Base-by-base conservation (phyloP, 64 coral and sea anemone species). In the Hydrozoanthus tunicans region DNA sequence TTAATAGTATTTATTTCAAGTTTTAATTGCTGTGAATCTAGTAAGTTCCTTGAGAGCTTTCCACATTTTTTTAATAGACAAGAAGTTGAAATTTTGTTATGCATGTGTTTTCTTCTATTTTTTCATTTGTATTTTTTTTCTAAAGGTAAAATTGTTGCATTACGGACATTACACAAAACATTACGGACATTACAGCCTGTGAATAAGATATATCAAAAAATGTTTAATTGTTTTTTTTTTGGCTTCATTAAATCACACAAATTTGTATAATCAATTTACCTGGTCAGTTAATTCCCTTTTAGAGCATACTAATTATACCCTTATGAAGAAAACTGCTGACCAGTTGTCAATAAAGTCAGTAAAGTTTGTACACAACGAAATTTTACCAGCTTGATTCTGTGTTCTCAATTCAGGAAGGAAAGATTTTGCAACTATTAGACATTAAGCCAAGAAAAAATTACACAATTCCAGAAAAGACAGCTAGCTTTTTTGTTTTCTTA, bases 161-260 rank as follows among this genome's bases (percentile, higher is more conserved):
- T 43, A 20, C 20, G 20, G 20, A 20, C 20, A 20, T 20, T 20
- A 85, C 64, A 89, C 63, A 70, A 89, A 76, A 76, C 56, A 65
- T 88, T 88, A 88, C 84, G 53, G 73, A 90, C 86, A 90, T 90
- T 90, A 90, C 86, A 76, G 51, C 77, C 72, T 77, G 70, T 73
- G 69, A 90, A 90, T 81, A 27, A 14, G 27, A 81, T 60, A 60
- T 81, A 81, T 81, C 56, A 43, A 43, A 60, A 15, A 62, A 60
- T 60, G 20, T 81, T 60, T 81, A 62, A 15, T 43, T 81, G 79
- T 14, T 20, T 70, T 70, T 70, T 70, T 70, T 70, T 70, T 14
- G 67, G 67, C 17, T 70, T 70, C 67, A 70, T 24, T 70, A 70
- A 70, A 70, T 70, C 67, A 70, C 67, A 70, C 67, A 70, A 70